Evolutionary conservation across 2,888 invertebrate genomes (phyloP).

Genomic region (Odontothrips loti): DNA sequence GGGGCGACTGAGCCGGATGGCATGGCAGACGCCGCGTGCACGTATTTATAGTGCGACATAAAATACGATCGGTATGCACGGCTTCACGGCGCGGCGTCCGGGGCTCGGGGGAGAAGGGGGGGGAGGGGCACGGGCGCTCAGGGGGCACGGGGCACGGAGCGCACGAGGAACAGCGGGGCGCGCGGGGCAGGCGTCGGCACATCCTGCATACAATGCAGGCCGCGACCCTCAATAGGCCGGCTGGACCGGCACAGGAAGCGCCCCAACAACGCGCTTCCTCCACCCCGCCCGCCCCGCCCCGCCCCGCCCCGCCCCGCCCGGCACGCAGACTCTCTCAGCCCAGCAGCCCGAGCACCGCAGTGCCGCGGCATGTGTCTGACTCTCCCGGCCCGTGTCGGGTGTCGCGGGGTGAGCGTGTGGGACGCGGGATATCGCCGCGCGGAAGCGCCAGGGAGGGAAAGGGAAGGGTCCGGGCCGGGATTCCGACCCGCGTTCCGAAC

Average conservation of each 20-base stretch:
- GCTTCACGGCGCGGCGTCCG: background rate
- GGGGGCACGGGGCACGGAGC: background rate
- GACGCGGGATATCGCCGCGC: background rate
- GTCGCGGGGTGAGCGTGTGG: too few species aligned
- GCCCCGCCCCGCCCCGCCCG: too few species aligned
- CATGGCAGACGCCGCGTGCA: background rate
- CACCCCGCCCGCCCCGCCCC: too few species aligned
- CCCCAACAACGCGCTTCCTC: too few species aligned
- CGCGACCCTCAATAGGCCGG: background rate
- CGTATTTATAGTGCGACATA: constrained; percentile 17
- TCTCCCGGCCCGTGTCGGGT: too few species aligned
- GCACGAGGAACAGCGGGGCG: background rate
- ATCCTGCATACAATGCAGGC: constrained; percentile 13
- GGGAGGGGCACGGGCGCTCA: background rate
- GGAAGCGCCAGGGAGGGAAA: background rate
- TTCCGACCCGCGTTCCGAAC: too few species aligned
- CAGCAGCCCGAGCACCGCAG: too few species aligned
- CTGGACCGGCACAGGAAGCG: background rate
- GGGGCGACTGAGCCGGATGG: background rate
- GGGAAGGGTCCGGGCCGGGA: too few species aligned
- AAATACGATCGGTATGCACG: constrained; percentile 18
- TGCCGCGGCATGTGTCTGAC: too few species aligned
- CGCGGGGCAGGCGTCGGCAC: background rate
- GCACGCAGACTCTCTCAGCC: background rate
- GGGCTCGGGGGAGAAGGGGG: background rate